Evolutionary conservation across 2,797 vertebrate genomes (phyloP).

Genomic region (Parotocinclus haroldoi): DNA sequence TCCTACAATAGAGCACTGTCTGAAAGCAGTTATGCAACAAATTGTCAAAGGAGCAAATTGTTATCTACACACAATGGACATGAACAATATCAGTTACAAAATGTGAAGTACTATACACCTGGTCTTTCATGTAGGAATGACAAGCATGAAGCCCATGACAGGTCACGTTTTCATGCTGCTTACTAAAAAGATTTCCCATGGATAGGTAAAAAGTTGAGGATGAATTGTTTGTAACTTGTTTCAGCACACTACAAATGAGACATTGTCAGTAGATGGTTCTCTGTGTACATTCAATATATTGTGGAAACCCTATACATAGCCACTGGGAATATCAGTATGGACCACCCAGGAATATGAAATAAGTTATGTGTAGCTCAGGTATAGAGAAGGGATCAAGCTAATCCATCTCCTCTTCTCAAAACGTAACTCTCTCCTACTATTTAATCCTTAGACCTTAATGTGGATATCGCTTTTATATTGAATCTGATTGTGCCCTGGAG

Average conservation of each 20-base stretch:
- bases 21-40: too few relatives aligned
- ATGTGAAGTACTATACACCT: too few relatives aligned
- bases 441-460: background rate
- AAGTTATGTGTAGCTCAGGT: background rate
- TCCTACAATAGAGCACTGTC: too few relatives aligned
- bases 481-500: background rate
- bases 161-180: too few relatives aligned
- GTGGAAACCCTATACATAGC: background rate
- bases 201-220: too few relatives aligned
- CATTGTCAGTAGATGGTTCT: too few relatives aligned
- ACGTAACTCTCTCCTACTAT: background rate
- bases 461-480: background rate
- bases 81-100: too few relatives aligned
- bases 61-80: too few relatives aligned
- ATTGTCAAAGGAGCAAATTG: too few relatives aligned
- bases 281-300: background rate
- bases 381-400: background rate
- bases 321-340: background rate
- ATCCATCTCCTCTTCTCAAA: background rate
- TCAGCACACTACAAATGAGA: background rate
- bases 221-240: too few relatives aligned
- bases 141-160: conserved; percentile 46
- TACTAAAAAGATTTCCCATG: too few relatives aligned
- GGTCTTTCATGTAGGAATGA: conserved; percentile 53
- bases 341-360: background rate